Percentiles rank a stretch among this genome's conserved stretches.
Evolutionary conservation across 2,888 invertebrate genomes (phyloP).

Genomic region (Pachliopta kotzebuea): DNA sequence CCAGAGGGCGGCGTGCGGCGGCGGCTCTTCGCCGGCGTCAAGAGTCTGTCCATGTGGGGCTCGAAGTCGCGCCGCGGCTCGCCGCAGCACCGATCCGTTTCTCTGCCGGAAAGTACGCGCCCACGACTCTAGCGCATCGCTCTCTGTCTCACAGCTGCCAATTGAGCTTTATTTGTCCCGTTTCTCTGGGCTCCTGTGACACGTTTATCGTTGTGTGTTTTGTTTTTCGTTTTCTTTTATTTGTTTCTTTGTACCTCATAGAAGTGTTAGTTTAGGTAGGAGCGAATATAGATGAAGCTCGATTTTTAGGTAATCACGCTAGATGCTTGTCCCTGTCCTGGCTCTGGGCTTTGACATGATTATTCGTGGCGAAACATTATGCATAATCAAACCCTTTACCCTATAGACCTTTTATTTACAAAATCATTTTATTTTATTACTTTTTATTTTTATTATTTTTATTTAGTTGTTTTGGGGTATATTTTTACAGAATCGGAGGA

Average conservation of each 20-base stretch:
- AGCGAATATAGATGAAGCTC: conserved; percentile 67
- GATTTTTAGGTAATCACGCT: conserved; percentile 48
- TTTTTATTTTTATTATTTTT: conserved; percentile 46
- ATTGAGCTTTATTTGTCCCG: conserved; percentile 73
- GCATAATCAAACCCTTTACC: conserved; percentile 30
- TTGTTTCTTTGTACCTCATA: conserved; percentile 63
- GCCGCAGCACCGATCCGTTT: conserved; percentile 90
- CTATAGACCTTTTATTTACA: conserved; percentile 33
- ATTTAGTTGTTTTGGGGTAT: conserved; percentile 64
- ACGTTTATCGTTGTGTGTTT: conserved; percentile 72
- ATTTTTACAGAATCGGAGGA: conserved; percentile 77
- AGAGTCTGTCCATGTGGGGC: conserved; percentile 88
- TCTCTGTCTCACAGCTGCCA: conserved; percentile 63
- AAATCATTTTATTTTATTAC: conserved; percentile 40
- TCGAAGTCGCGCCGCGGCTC: conserved; percentile 84
- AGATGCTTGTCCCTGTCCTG: conserved; percentile 69
- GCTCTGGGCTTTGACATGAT: conserved; percentile 49
- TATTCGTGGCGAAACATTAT: conserved; percentile 41
- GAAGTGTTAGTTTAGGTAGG: conserved; percentile 74
- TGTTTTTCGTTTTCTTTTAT: conserved; percentile 57
- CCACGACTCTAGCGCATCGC: conserved; percentile 67
- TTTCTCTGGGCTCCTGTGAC: conserved; percentile 64
- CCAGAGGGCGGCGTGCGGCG: conserved; percentile 85
- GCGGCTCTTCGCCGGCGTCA: conserved; percentile 89
- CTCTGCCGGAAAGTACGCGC: conserved; percentile 91